Evolutionary conservation across 2,113 vertebrate genomes (phyloP), one percentile per base, ranked within the genome.

Genomic region (Callipepla squamata): DNA sequence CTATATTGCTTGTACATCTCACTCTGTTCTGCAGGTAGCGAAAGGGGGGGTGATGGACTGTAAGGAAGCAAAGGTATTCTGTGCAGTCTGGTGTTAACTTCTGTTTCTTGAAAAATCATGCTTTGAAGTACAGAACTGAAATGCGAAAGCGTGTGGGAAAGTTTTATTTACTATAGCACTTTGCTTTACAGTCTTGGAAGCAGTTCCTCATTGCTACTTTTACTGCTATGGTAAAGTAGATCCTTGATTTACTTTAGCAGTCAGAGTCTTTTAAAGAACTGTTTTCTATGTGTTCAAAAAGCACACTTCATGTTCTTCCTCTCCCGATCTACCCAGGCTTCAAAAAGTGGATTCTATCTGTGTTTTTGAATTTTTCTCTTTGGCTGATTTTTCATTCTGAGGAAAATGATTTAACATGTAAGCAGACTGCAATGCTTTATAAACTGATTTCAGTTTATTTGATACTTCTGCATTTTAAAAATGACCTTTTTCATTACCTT

Each of bases 191-290:
- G 86, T 40, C 74, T 87, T 61, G 78, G 73, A 87, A 87, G 70
- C 3, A 1, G n/a, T 72, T 94, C 26, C 48, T 90, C 3, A 4
- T 93, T 57, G 44, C 57, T 6, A 7, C 22, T 42, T 87, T 85
- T 84, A 68, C 67, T 76, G 74, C 62, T 85, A 66, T 81, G 58
- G 36, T 69, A 53, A 92, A 86, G 51, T 47, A 80, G 80, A 63
- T 89, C 25, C 76, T 80, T 88, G 80, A 78, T 90, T 94, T 90
- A 32, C 30, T 83, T 65, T 51, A 67, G 68, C 55, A 75, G 73
- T 70, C 63, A 47, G 50, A 85, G 50, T 63, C 47, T 80, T 47
- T 92, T 88, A 72, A 73, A 68, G 53, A 78, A 58, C 30, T 63
- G 11, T 40, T 92, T 72, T 76, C 36, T 80, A 82, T 4, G 1